Evolutionary conservation across 2,797 vertebrate species (phyloP).

Genomic region (Sebastes vulpes): DNA sequence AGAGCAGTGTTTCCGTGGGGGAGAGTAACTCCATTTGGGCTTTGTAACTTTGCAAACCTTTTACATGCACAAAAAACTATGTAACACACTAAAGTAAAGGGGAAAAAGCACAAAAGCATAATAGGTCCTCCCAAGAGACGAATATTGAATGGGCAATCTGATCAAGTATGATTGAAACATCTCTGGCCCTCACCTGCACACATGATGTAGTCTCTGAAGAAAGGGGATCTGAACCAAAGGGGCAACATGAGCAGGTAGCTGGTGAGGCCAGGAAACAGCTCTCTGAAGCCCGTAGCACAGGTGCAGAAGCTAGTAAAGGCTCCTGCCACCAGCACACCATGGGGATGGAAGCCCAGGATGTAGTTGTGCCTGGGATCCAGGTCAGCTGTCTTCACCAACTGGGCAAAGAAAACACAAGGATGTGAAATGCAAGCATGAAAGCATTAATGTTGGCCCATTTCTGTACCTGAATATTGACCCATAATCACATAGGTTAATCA

Average conservation of each 20-base stretch:
- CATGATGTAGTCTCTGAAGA: slow-evolving; percentile 95
- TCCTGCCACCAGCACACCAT: slow-evolving; percentile 91
- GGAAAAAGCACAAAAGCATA: too few species aligned
- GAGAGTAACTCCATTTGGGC: too few species aligned
- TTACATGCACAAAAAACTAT: too few species aligned
- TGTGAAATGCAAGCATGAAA: neutral
- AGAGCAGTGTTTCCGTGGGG: too few species aligned
- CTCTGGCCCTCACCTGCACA: slow-evolving; percentile 81
- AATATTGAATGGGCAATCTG: neutral
- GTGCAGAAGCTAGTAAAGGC: slow-evolving; percentile 94
- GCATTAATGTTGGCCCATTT: neutral
- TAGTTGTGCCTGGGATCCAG: slow-evolving; percentile 93
- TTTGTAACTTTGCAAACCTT: too few species aligned
- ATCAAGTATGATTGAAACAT: neutral
- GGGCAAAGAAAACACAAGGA: neutral
- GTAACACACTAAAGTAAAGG: too few species aligned
- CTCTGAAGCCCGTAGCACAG: slow-evolving; percentile 86
- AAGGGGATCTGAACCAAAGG: slow-evolving; percentile 92
- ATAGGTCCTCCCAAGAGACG: neutral
- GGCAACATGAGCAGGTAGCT: slow-evolving; percentile 91
- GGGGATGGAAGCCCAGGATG: slow-evolving; percentile 93
- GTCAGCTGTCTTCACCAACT: slow-evolving; percentile 94
- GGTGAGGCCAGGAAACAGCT: slow-evolving; percentile 88
- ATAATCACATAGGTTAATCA: neutral
- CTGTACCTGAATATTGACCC: neutral